phyloP scores from a whole-genome alignment of 2,888 invertebrate species.

The Trilocha varians region DNA sequence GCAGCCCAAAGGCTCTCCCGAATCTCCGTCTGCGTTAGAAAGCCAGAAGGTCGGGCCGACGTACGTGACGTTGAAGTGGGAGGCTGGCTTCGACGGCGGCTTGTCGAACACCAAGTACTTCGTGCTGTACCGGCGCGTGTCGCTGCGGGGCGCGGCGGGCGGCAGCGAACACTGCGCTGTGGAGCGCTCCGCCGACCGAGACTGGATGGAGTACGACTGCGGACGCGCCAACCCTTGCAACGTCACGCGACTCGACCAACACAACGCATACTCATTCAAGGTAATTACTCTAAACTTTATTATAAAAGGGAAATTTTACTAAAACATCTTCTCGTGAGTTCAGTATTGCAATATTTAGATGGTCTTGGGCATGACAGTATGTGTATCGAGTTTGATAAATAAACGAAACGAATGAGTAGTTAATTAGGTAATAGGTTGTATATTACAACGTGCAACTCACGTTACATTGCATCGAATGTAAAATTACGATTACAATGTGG shows the following conservation, averaged over 20 bases:
- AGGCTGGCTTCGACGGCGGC: slow-evolving; percentile 93
- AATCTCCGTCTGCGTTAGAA: slow-evolving; percentile 82
- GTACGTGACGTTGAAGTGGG: slow-evolving; percentile 87
- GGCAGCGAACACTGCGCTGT: slow-evolving; percentile 41
- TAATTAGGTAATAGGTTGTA: no score
- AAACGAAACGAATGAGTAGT: no score
- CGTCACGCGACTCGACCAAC: slow-evolving; percentile 87
- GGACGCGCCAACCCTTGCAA: slow-evolving; percentile 90
- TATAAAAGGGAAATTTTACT: no score
- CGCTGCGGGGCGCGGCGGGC: slow-evolving; percentile 61
- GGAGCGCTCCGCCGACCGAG: slow-evolving; percentile 62
- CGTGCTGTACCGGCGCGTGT: slow-evolving; percentile 84
- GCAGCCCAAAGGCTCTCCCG: slow-evolving; percentile 91
- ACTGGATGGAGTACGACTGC: slow-evolving; percentile 90
- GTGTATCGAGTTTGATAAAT: no score
- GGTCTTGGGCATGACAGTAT: no score
- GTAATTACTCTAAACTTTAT: slow-evolving; percentile 51
- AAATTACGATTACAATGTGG: no score
- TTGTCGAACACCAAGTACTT: slow-evolving; percentile 89
- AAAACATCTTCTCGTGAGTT: no score
- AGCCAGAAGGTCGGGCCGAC: slow-evolving; percentile 84
- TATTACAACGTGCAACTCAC: no score
- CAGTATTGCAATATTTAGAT: no score
- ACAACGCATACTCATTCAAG: slow-evolving; percentile 89
- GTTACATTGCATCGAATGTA: no score